Base-by-base conservation (phyloP, 2,888 invertebrate species). In the Sminthurides aquaticus region DNA sequence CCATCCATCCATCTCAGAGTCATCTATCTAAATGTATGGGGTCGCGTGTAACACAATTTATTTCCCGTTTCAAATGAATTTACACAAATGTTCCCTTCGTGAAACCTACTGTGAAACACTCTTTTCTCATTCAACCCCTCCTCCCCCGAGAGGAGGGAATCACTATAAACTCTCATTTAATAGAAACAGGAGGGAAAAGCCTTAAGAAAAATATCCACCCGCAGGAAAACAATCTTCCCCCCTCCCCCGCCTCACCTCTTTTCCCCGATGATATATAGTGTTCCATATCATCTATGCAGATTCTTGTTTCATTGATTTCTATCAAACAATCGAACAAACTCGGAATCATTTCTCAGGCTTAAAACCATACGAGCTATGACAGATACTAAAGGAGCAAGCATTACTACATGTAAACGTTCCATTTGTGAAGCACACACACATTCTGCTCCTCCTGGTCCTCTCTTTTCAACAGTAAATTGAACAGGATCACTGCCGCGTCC, bases 281-380 rank as follows among this genome's bases (percentile, higher is more conserved):
- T n/a, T n/a, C n/a, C n/a, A n/a, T n/a, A n/a, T n/a, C n/a, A 22
- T 58, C 28, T 29, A 61, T 61, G 61, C 55, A 54, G 54, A 55
- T 62, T 57, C 48, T 57, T 49, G 57, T 48, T 57, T 57, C 49
- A 62, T 62, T 62, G 62, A 62, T 62, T 62, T 57, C 57, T 49
- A 62, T 62, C 62, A 62, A 62, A 62, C 57, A 62, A 62, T 62
- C 62, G 62, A 62, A 62, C 62, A 57, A 62, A 62, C 62, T 34
- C 43, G 43, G 43, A 11, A 15, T 34, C 5, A 34, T 34, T n/a
- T n/a, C n/a, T n/a, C n/a, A n/a, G n/a, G n/a, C n/a, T n/a, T n/a
- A n/a, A n/a, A n/a, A n/a, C n/a, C n/a, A n/a, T n/a, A n/a, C n/a
- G n/a, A n/a, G n/a, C n/a, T n/a, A n/a, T n/a, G n/a, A n/a, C n/a